Evolutionary conservation across 2,888 invertebrate species (phyloP).

Genomic region (Odontothrips loti): DNA sequence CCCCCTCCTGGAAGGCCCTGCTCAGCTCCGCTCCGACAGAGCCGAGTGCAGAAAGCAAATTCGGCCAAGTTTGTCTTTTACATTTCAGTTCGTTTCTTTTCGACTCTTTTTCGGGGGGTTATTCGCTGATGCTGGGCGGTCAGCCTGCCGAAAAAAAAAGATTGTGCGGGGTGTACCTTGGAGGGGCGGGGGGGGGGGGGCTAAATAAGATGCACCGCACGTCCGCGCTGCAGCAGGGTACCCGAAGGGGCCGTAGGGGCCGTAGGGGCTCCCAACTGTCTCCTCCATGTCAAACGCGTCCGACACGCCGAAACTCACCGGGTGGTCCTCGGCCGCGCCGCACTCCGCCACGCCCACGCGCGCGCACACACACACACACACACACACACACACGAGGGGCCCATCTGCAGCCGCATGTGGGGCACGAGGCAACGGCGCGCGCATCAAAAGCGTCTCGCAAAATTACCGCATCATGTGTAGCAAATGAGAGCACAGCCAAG

Average conservation of each 20-base stretch:
- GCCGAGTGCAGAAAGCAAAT: no score
- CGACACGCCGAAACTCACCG: constrained; percentile 21
- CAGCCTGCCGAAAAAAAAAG: no score
- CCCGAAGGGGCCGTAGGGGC: neutral
- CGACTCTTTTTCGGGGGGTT: no score
- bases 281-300: constrained; percentile 21
- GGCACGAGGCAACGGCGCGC: neutral
- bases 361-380: neutral
- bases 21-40: no score
- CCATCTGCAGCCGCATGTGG: neutral
- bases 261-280: constrained; percentile 7
- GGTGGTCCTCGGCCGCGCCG: neutral
- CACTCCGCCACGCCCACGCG: constrained; percentile 2
- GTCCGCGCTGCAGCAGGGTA: neutral
- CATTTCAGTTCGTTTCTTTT: no score
- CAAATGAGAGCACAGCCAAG: neutral
- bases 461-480: neutral
- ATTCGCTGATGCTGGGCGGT: no score
- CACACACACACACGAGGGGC: neutral
- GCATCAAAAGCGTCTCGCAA: neutral
- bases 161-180: no score
- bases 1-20: no score
- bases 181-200: neutral
- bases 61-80: no score
- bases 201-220: constrained; percentile 5